phyloP scores from a whole-genome alignment of 2,888 invertebrate species.

The Spatulosminthurus flaviceps region DNA sequence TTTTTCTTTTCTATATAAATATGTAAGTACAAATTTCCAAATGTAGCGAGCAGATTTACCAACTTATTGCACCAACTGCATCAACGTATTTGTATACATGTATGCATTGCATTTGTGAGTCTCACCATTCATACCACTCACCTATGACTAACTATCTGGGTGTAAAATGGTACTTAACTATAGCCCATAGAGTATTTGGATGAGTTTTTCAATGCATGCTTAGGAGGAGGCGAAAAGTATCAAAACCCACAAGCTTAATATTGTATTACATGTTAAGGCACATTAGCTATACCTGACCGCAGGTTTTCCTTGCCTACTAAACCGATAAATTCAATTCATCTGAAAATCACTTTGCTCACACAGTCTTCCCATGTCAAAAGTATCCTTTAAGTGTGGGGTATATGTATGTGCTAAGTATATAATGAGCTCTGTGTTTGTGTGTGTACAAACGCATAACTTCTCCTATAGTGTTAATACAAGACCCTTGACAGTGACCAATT shows the following conservation, averaged over 20 bases:
- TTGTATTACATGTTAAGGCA: slow-evolving; percentile 26
- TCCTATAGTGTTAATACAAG: too few species aligned
- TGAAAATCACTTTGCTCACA: slow-evolving; percentile 40
- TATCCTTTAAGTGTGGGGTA: not conserved
- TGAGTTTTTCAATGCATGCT: too few species aligned
- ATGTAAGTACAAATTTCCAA: not conserved
- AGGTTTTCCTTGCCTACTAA: slow-evolving; percentile 46
- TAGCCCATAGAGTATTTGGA: too few species aligned
- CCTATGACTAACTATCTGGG: too few species aligned
- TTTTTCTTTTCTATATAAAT: not conserved
- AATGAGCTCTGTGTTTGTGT: too few species aligned
- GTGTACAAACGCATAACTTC: too few species aligned
- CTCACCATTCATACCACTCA: too few species aligned
- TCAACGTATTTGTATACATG: too few species aligned
- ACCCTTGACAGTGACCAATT: too few species aligned
- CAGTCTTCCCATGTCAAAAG: not conserved
- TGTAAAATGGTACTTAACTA: too few species aligned
- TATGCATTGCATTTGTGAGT: too few species aligned
- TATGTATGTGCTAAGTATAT: not conserved
- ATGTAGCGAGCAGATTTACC: not conserved
- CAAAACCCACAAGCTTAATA: slow-evolving; percentile 22
- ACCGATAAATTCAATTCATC: slow-evolving; percentile 45
- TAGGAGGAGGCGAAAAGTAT: not conserved
- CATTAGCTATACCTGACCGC: slow-evolving; percentile 39
- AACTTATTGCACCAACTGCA: too few species aligned